Base-by-base conservation (phyloP, 2,888 invertebrate species). In the Heliothis peltigera region DNA sequence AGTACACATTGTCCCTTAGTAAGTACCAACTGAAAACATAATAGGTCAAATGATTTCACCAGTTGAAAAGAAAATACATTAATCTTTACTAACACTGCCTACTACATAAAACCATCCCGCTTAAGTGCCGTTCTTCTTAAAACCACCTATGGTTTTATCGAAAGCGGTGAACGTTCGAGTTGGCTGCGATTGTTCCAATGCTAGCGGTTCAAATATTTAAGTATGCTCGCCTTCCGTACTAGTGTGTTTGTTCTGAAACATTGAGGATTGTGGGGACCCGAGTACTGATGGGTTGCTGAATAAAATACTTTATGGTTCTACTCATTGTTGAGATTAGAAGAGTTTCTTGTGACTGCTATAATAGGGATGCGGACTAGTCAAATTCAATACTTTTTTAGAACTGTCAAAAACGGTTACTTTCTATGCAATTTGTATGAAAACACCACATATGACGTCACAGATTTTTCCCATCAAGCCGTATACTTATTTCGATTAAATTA, bases 131-230 rank as follows among this genome's bases (percentile, higher is more conserved):
- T 88, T 87, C 90, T 89, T 90, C 92, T 93, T 93, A 92, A 93
- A 93, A 90, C 92, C 93, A 91, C 90, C 89, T 89, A 90, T 91
- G 93, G 93, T 92, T 92, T 93, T 94, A 94, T 92, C 91, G 90
- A 80, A n/a, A 78, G 80, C 79, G 78, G 78, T 85, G 84, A 84
- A 82, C 87, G 79, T 82, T 84, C 84, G 84, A 80, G 81, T 81
- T 82, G 58, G 52, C 51, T 65, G 51, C 71, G 61, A 80, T 79
- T 79, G 81, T 79, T 79, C 65, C 59, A 78, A 80, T 80, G 85
- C 84, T 89, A 87, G 83, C 85, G 83, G 83, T 83, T 82, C 67
- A 76, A 81, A 81, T 83, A 84, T 84, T 85, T 78, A 81, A 79
- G 70, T 70, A 51, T 67, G 55, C 64, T 74, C 66, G 64, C 56